Percentiles rank a stretch among this genome's conserved stretches.
Conservation (phyloP, 2,797 vertebrate species). For the Anguilla obscura region DNA sequence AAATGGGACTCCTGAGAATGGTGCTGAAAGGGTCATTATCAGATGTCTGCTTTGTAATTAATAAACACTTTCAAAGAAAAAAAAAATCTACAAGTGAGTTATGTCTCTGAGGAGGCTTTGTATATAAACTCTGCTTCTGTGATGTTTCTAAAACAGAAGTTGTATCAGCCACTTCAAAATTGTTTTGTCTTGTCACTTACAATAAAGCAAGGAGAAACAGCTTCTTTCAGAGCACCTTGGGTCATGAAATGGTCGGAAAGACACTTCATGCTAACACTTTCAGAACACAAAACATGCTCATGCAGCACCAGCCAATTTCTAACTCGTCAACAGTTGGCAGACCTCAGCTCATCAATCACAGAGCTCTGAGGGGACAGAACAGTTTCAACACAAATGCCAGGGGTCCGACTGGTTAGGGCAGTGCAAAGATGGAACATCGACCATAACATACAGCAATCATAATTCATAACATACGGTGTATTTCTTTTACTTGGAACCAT, state of each 20-base stretch:
- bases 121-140: conserved; percentile 45
- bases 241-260: conserved; percentile 1
- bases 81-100: conserved; percentile 38
- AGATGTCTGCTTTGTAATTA: conserved; percentile 42
- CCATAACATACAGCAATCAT: background rate
- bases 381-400: background rate
- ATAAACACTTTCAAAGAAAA: conserved; percentile 45
- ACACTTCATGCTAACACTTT: conserved; percentile 10
- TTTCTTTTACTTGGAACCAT: background rate
- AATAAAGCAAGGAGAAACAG: background rate
- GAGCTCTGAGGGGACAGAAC: background rate
- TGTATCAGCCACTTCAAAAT: background rate
- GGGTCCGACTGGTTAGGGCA: background rate
- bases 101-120: conserved; percentile 48
- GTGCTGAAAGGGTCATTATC: conserved; percentile 34
- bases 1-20: conserved; percentile 18
- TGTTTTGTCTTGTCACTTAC: background rate
- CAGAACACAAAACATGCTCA: background rate
- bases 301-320: background rate
- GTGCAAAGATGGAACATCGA: background rate
- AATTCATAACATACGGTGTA: background rate
- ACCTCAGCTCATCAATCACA: background rate
- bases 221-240: background rate
- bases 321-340: conserved; percentile 6
- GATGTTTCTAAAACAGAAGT: conserved; percentile 38